Conservation (phyloP, 2,888 invertebrate genomes). For the Drosophila helvetica region DNA sequence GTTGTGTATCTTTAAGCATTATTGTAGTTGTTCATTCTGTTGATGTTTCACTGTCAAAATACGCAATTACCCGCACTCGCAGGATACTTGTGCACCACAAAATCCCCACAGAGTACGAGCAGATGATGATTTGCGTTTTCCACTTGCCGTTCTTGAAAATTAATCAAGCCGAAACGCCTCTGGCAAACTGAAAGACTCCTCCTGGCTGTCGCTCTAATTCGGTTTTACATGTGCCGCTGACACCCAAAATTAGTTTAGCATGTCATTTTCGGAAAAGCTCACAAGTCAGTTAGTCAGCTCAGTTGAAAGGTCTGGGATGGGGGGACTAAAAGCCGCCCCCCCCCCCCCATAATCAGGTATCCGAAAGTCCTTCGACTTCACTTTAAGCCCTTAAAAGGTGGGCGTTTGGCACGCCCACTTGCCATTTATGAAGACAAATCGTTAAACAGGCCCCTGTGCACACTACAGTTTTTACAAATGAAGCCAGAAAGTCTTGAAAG, state of each 20-base stretch:
- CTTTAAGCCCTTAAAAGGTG: conserved; percentile 46
- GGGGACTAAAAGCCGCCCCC: conserved; percentile 29
- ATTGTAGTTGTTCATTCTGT: conserved; percentile 32
- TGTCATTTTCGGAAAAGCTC: conserved; percentile 62
- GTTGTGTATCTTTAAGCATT: conserved; percentile 13
- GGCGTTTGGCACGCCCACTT: conserved; percentile 21
- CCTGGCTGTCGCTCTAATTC: conserved; percentile 56
- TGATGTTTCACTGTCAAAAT: conserved; percentile 52
- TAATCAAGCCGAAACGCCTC: conserved; percentile 68
- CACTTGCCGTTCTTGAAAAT: conserved; percentile 68
- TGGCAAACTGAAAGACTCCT: conserved; percentile 50
- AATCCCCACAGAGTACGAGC: conserved; percentile 13
- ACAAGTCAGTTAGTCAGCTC: conserved; percentile 36
- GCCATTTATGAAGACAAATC: conserved; percentile 52
- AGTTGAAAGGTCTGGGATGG: neutral
- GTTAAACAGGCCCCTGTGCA: conserved; percentile 13
- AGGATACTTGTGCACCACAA: conserved; percentile 16
- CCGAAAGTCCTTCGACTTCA: conserved; percentile 30
- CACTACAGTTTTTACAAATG: conserved; percentile 16
- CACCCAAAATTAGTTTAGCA: conserved; percentile 73
- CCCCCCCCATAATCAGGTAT: conserved; percentile 16
- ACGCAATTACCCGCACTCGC: conserved; percentile 59
- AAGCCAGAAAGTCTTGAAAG: conserved; percentile 1
- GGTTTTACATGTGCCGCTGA: conserved; percentile 69
- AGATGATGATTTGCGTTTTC: conserved; percentile 64